These are phyloP conservation scores for Reinhardtius hippoglossoides DNA, from an alignment of 2,113 vertebrate species.

Conservation along the genomic window DNA sequence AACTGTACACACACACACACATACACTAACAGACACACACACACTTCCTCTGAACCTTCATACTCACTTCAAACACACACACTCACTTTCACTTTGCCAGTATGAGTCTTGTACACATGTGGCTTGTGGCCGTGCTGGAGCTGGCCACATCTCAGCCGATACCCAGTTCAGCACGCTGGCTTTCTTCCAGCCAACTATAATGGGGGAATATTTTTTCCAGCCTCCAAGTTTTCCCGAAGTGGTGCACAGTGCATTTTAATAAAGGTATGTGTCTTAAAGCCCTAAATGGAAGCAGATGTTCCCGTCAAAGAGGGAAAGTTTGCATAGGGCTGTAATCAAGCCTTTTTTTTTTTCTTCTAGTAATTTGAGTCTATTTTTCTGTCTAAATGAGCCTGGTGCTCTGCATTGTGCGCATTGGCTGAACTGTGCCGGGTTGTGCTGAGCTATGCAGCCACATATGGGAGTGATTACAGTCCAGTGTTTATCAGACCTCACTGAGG, in stretches of 20 bases:
- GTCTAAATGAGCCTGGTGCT: slow-evolving; percentile 65
- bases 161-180: slow-evolving; percentile 57
- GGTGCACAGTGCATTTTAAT: slow-evolving; percentile 69
- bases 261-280: slow-evolving; percentile 79
- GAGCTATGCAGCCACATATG: slow-evolving; percentile 81
- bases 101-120: slow-evolving; percentile 32
- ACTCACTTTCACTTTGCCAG: slow-evolving; percentile 21
- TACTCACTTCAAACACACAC: slow-evolving; percentile 9
- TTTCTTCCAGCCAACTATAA: slow-evolving; percentile 70
- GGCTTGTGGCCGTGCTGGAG: slow-evolving; percentile 52
- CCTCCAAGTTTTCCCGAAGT: slow-evolving; percentile 60
- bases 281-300: slow-evolving; percentile 87
- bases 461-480: slow-evolving; percentile 79
- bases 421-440: slow-evolving; percentile 50
- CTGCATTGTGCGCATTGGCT: slow-evolving; percentile 57
- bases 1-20: slow-evolving; percentile 19
- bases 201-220: slow-evolving; percentile 76
- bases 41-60: slow-evolving; percentile 9
- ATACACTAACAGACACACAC: background rate
- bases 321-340: slow-evolving; percentile 82
- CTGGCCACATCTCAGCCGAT: slow-evolving; percentile 55
- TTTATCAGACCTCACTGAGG: slow-evolving; percentile 76
- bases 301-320: slow-evolving; percentile 67
- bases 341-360: slow-evolving; percentile 56
- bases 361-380: slow-evolving; percentile 77